phyloP scores from a whole-genome alignment of 2,797 vertebrate species.

The Chelon labrosus region DNA sequence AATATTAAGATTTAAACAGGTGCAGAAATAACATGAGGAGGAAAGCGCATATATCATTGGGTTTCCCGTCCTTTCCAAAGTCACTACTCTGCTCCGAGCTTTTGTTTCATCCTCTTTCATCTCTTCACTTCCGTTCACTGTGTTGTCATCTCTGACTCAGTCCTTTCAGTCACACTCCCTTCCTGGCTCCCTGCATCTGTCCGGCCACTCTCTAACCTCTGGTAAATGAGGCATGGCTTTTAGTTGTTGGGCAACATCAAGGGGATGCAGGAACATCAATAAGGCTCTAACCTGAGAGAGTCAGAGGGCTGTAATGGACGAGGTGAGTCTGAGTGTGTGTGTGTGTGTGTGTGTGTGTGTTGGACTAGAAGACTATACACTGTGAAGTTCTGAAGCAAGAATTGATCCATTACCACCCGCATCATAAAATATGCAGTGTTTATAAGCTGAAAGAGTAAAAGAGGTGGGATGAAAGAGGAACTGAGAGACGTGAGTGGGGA shows the following conservation, averaged over 20 bases:
- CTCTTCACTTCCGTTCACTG: conserved; percentile 29
- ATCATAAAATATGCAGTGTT: conserved; percentile 77
- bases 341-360: conserved; percentile 30
- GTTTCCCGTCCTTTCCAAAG: conserved; percentile 35
- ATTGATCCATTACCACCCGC: conserved; percentile 68
- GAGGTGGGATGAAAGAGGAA: conserved; percentile 68
- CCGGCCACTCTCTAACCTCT: conserved; percentile 67
- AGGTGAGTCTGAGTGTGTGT: conserved; percentile 26
- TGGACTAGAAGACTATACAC: conserved; percentile 42
- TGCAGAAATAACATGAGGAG: not conserved
- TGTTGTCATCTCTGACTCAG: conserved; percentile 58
- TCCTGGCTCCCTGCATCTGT: conserved; percentile 51
- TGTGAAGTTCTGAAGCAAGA: conserved; percentile 66
- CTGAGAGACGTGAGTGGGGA: conserved; percentile 32
- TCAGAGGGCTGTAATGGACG: conserved; percentile 66
- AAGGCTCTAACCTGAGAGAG: conserved; percentile 63
- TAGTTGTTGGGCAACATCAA: conserved; percentile 80
- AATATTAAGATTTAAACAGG: not conserved
- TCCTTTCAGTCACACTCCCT: conserved; percentile 53
- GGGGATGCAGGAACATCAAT: conserved; percentile 79
- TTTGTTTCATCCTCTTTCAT: conserved; percentile 47
- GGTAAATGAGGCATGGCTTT: conserved; percentile 73
- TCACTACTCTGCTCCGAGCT: conserved; percentile 22
- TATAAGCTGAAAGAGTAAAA: conserved; percentile 50
- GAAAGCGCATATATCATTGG: not conserved